A percentile compares a stretch with the other conserved stretches of the same genome.
Conservation (phyloP, 2,113 vertebrate genomes). For the Tursiops truncatus region DNA sequence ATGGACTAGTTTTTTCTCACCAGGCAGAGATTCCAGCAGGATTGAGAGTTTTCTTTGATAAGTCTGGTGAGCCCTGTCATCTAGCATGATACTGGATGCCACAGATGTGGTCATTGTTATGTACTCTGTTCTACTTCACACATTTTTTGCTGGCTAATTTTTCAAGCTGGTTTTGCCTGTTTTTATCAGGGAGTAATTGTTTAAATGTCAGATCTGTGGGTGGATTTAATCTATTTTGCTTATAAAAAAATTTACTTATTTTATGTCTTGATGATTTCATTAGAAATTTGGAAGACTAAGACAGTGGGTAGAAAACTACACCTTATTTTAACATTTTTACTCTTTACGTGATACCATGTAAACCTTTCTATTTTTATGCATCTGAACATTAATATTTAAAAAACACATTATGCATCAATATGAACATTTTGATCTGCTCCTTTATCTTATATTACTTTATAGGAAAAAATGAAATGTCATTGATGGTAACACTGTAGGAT, state of each 20-base stretch:
- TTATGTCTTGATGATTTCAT: neutral
- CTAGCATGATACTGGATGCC: neutral
- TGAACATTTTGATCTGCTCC: neutral
- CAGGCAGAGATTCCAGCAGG: neutral
- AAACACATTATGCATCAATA: neutral
- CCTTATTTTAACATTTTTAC: neutral
- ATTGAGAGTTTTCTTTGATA: neutral
- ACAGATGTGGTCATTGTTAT: neutral
- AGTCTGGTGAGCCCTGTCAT: neutral
- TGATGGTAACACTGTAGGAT: slow-evolving; percentile 58
- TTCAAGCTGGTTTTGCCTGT: neutral
- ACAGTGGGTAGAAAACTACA: neutral
- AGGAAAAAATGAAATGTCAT: slow-evolving; percentile 43
- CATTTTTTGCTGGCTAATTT: neutral
- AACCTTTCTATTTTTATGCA: neutral
- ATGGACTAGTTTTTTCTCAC: neutral
- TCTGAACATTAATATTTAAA: neutral
- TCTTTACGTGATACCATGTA: neutral
- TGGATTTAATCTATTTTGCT: neutral
- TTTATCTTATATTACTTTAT: neutral
- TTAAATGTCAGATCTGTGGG: neutral
- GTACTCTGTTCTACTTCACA: neutral
- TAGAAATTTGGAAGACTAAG: neutral
- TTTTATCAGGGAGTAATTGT: neutral
- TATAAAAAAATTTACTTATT: neutral